Evolutionary conservation across 1,140 invertebrate genomes (phyloP).

Genomic region (Brachionus rotundiformis): DNA sequence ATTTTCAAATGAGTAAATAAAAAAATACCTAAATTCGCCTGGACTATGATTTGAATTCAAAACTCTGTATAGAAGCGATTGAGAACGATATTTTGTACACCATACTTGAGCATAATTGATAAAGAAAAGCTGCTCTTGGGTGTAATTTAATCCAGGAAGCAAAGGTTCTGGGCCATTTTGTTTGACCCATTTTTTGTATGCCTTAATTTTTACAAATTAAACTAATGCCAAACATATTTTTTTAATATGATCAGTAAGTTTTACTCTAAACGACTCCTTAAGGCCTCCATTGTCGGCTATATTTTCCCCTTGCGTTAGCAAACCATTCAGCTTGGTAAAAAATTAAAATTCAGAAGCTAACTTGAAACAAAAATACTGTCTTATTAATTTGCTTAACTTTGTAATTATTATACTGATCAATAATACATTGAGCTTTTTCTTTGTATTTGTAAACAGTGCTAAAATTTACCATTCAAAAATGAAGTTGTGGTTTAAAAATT

Average conservation of each 20-base stretch:
- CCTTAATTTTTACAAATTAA: no score
- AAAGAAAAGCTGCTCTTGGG: constrained; percentile 72
- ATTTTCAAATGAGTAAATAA: not conserved
- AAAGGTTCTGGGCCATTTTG: constrained; percentile 64
- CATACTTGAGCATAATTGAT: constrained; percentile 73
- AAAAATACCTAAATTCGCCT: constrained; percentile 29
- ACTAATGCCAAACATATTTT: no score
- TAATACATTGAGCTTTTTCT: constrained; percentile 27
- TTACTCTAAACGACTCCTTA: constrained; percentile 63
- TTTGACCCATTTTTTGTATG: constrained; percentile 69
- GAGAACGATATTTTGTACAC: constrained; percentile 48
- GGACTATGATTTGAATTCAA: constrained; percentile 49
- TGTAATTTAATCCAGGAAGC: constrained; percentile 70
- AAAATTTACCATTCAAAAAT: not conserved
- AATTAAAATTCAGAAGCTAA: not conserved
- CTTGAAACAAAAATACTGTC: constrained; percentile 2
- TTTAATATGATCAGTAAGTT: no score
- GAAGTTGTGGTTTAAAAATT: not conserved
- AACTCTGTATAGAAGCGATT: constrained; percentile 35
- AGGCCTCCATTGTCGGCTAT: constrained; percentile 67
- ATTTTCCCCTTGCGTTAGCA: constrained; percentile 66
- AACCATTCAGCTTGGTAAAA: constrained; percentile 59
- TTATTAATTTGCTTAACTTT: constrained; percentile 35
- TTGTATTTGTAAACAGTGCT: constrained; percentile 41
- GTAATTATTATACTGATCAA: constrained; percentile 42